A percentile compares a stretch with the other conserved stretches of the same genome.
Conservation (phyloP, 2,113 vertebrate species). For the Arvicanthis niloticus region DNA sequence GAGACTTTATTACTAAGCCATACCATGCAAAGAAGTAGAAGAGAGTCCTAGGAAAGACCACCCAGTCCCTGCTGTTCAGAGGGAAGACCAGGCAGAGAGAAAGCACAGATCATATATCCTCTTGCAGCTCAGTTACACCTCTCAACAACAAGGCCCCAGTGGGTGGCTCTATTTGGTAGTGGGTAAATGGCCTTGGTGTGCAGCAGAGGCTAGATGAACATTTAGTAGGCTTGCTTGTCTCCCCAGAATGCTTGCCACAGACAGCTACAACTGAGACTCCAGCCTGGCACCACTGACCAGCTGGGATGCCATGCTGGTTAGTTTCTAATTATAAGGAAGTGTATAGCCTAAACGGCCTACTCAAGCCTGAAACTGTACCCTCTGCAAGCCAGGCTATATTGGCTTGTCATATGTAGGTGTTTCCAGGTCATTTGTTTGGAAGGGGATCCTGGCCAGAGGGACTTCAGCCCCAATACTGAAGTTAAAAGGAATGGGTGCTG, state of each 20-base stretch:
- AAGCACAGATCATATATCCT: no score
- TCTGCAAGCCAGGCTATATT: not conserved
- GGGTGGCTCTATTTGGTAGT: not conserved
- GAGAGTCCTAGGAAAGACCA: no score
- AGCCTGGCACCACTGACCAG: not conserved
- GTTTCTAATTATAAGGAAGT: slow-evolving; percentile 66
- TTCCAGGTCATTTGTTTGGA: not conserved
- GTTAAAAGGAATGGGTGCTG: not conserved
- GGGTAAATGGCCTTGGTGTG: not conserved
- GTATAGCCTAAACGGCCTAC: slow-evolving; percentile 17
- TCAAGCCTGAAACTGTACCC: not conserved
- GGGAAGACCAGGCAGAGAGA: accelerated
- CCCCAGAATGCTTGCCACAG: not conserved
- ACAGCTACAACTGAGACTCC: not conserved
- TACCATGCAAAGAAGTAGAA: accelerated
- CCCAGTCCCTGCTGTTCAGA: not conserved
- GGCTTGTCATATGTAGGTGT: not conserved
- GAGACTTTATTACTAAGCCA: not conserved
- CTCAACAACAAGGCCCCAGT: not conserved
- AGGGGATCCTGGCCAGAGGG: no score
- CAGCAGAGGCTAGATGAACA: not conserved
- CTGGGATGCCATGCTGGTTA: not conserved
- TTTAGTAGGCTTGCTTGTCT: not conserved
- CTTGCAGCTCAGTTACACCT: not conserved
- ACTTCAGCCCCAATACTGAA: not conserved